Evolutionary conservation across 2,113 vertebrate genomes (phyloP).

Genomic region (Nothoprocta perdicaria): DNA sequence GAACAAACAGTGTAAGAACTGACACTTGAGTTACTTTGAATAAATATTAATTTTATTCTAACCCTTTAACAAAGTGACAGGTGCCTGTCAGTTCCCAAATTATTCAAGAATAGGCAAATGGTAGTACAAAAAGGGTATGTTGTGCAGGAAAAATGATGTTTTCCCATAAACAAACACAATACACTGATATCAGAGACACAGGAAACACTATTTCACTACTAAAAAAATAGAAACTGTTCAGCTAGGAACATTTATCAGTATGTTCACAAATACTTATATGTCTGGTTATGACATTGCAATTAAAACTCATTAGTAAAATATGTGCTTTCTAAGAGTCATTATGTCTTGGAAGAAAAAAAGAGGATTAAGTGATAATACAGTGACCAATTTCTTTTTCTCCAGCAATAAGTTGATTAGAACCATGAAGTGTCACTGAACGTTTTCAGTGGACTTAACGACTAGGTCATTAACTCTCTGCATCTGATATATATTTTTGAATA

Average conservation of each 20-base stretch:
- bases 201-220: neutral
- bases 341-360: neutral
- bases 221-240: neutral
- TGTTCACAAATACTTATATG: neutral
- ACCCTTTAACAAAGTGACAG: neutral
- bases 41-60: neutral
- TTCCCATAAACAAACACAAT: neutral
- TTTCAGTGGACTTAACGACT: slow-evolving; percentile 2
- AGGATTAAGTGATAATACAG: slow-evolving; percentile 2
- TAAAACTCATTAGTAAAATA: neutral
- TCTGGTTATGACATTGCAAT: slow-evolving; percentile 21
- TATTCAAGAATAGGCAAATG: neutral
- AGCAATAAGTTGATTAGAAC: slow-evolving; percentile 38
- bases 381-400: slow-evolving; percentile 32
- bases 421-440: slow-evolving; percentile 39
- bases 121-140: neutral
- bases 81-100: neutral
- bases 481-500: slow-evolving; percentile 27
- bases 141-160: neutral
- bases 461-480: slow-evolving; percentile 79
- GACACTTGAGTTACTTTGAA: neutral
- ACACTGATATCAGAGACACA: neutral
- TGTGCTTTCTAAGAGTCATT: slow-evolving; percentile 25
- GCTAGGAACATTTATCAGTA: neutral
- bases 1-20: slow-evolving; percentile 44